Evolutionary conservation across 2,113 vertebrate species (phyloP).

Genomic region (Prochilodus magdalenae): DNA sequence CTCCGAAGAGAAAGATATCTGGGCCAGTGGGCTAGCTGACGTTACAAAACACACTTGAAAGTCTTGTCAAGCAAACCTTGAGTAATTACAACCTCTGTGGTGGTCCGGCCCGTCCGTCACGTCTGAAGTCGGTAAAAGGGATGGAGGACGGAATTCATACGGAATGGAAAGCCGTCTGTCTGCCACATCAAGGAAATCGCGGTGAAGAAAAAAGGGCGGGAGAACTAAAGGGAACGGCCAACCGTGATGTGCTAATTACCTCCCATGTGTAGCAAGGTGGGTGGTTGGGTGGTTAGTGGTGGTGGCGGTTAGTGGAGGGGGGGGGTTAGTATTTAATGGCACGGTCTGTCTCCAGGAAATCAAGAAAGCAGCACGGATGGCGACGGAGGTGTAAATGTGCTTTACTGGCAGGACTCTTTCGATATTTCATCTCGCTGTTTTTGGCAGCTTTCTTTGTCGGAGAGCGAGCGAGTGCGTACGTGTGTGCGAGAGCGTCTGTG

Average conservation of each 20-base stretch:
- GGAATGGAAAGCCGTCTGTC: not conserved
- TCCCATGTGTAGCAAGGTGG: not conserved
- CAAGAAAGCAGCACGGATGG: not conserved
- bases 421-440: slow-evolving; percentile 61
- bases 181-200: not conserved
- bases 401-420: not conserved
- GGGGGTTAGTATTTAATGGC: not conserved
- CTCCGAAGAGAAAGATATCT: not conserved
- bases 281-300: too few species aligned
- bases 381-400: not conserved
- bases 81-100: slow-evolving; percentile 5
- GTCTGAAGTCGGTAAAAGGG: not conserved
- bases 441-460: slow-evolving; percentile 24
- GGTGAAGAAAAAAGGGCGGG: slow-evolving; percentile 5
- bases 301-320: too few species aligned
- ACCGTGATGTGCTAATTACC: slow-evolving; percentile 26
- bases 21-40: not conserved
- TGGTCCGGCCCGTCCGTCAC: not conserved
- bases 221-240: slow-evolving; percentile 30
- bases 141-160: not conserved
- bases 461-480: not conserved
- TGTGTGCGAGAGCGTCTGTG: not conserved
- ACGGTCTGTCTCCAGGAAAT: not conserved
- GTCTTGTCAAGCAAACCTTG: not conserved
- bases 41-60: not conserved